Base-by-base conservation (phyloP, 1,140 invertebrate genomes). In the Nephotettix cincticeps region DNA sequence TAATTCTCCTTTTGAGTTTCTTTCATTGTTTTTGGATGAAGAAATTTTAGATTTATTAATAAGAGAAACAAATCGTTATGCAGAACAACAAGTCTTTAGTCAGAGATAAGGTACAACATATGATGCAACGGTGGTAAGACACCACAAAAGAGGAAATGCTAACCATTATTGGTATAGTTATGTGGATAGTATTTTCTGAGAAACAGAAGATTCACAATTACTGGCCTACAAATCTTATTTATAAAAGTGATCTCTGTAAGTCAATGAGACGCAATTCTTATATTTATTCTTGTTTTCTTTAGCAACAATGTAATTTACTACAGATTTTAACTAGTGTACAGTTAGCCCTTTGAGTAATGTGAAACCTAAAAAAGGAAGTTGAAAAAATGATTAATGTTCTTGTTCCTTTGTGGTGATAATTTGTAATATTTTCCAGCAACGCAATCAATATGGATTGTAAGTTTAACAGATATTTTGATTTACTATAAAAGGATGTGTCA, bases 1-100 rank as follows among this genome's bases (percentile, higher is more conserved):
- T 17, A 40, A 40, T 17, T 67, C 1, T 72, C 58, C 21, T 72
- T 47, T 19, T n/a, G 19, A 45, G 25, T 30, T 36, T 30, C 66
- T 17, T 3, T 40, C 36, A 6, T 40, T 40, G 6, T 40, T 40
- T 40, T 9, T 40, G 17, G 36, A 40, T 40, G 36, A 40, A 9
- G 36, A 40, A 40, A 40, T 40, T 40, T 40, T 40, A 17, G 36
- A 40, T 17, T 9, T 40, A 17, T 40, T 40, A 40, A 6, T 40
- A 9, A 40, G 36, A 9, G 36, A 40, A 40, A 40, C 36, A 9
- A 40, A 40, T 17, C 36, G 36, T 40, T 40, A 40, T 40, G 36
- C 36, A 9, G 17, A 40, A 6, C 6, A 17, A 6, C 6, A 6
- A 40, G 6, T 40, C 6, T 40, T 40, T 9, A 9, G n/a, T n/a